Conservation (phyloP, 2,797 vertebrate genomes). For the Siniperca undulata region DNA sequence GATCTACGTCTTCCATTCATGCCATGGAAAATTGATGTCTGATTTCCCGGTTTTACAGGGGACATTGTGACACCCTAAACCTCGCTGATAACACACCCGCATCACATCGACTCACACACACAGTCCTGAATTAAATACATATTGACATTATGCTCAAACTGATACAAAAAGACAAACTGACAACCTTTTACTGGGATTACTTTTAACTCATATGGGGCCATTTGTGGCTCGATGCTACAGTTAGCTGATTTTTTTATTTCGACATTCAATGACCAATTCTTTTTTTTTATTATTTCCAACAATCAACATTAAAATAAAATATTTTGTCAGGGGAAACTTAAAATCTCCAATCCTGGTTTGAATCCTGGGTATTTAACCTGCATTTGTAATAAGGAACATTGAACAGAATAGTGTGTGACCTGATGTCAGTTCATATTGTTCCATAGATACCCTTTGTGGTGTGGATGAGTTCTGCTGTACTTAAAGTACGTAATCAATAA, state of each 20-base stretch:
- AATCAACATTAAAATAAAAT: not conserved
- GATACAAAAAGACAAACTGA: not conserved
- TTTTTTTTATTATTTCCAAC: not conserved
- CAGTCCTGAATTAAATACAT: not conserved
- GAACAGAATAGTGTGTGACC: not conserved
- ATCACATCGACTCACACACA: constrained; percentile 1
- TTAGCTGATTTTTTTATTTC: too few species aligned
- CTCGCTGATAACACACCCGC: not conserved
- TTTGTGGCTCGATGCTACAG: not conserved
- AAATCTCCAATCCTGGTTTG: not conserved
- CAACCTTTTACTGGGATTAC: not conserved
- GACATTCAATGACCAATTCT: not conserved
- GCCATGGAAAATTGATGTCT: not conserved
- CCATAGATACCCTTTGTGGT: constrained; percentile 5
- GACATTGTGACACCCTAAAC: not conserved
- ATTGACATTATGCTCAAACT: not conserved
- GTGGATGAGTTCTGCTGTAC: not conserved
- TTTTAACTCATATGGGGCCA: not conserved
- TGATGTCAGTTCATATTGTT: constrained; percentile 18
- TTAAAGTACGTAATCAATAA: not conserved
- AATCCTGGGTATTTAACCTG: not conserved
- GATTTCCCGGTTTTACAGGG: constrained; percentile 2
- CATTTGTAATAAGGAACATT: not conserved
- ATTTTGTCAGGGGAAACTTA: not conserved
- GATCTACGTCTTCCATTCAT: not conserved